Conservation (phyloP, 1,140 invertebrate genomes). For the Homarus americanus region DNA sequence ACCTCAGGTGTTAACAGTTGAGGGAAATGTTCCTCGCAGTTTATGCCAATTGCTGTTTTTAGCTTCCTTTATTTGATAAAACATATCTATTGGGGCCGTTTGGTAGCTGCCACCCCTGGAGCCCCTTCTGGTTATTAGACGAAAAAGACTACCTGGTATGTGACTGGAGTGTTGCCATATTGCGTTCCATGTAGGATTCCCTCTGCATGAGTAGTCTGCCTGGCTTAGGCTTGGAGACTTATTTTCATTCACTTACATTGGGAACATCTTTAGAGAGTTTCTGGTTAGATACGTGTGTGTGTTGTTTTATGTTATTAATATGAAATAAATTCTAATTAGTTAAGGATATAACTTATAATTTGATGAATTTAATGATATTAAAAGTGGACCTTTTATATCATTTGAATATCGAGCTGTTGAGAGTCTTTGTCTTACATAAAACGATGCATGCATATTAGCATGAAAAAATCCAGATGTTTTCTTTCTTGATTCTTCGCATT, state of each 20-base stretch:
- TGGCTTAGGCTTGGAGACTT: constrained; percentile 15
- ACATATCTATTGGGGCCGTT: not conserved
- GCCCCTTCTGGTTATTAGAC: constrained; percentile 42
- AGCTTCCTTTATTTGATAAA: not conserved
- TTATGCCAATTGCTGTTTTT: not conserved
- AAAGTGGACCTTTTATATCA: not conserved
- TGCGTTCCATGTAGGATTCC: constrained; percentile 34
- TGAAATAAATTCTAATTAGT: not conserved
- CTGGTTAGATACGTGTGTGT: not conserved
- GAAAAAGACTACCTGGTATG: constrained; percentile 16
- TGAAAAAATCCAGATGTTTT: not conserved
- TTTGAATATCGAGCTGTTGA: not conserved
- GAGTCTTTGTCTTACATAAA: not conserved
- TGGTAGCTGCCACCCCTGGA: not conserved
- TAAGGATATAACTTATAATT: constrained; percentile 2
- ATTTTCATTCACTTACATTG: not conserved
- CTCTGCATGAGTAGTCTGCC: constrained; percentile 21
- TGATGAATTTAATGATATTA: not conserved
- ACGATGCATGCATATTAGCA: not conserved
- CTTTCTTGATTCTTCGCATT: not conserved
- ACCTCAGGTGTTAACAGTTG: not conserved
- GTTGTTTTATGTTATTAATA: not conserved
- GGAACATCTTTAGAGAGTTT: constrained; percentile 2
- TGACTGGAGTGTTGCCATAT: constrained; percentile 50
- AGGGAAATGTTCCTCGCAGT: not conserved